Conservation (phyloP, 2,888 invertebrate genomes). For the Cryptophagus acutangulus region DNA sequence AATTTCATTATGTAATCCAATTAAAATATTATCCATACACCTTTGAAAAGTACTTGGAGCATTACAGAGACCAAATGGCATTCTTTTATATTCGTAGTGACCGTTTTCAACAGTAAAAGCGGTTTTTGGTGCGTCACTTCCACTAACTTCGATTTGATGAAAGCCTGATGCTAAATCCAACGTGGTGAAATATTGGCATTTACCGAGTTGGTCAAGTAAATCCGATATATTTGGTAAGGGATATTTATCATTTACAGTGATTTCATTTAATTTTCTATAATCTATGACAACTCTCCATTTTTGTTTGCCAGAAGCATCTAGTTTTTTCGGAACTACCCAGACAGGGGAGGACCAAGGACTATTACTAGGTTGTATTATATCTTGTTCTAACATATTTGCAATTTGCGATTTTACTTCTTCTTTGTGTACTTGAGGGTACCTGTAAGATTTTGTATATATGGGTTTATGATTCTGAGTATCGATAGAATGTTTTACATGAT, state of each 20-base stretch:
- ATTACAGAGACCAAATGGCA: conserved; percentile 1
- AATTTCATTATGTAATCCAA: conserved; percentile 9
- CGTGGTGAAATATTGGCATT: neutral
- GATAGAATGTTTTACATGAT: too few species aligned
- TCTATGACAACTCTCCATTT: conserved; percentile 12
- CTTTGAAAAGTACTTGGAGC: neutral
- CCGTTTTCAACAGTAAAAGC: neutral
- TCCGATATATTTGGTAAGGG: conserved; percentile 8
- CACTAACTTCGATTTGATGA: conserved; percentile 3
- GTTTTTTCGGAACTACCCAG: conserved; percentile 9
- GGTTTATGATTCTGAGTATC: too few species aligned
- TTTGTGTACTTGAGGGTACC: conserved; percentile 11
- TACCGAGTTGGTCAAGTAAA: conserved; percentile 5
- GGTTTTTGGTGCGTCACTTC: neutral
- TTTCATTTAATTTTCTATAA: conserved; percentile 9
- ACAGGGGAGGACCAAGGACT: conserved; percentile 6
- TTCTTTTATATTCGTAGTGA: neutral
- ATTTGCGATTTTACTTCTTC: conserved; percentile 7
- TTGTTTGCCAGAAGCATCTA: conserved; percentile 3
- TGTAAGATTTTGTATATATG: conserved; percentile 4
- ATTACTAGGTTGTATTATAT: conserved; percentile 1
- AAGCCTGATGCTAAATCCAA: conserved; percentile 3
- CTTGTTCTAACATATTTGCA: conserved; percentile 1
- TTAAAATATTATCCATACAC: neutral
- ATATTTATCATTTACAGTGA: conserved; percentile 7